phyloP scores from a whole-genome alignment of 2,888 invertebrate species.

The Athalia cordata region DNA sequence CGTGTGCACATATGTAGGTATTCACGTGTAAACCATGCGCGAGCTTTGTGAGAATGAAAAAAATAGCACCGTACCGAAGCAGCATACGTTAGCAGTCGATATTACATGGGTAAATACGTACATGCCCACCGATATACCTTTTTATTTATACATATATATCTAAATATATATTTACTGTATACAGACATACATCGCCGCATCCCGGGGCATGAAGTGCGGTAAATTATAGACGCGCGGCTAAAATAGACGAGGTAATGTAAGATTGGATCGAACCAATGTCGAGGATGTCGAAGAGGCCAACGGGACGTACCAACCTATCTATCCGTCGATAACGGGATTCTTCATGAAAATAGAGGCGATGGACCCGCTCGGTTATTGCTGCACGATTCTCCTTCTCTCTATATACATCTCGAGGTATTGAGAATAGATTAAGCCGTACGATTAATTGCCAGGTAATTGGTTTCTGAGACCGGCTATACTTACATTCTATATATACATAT shows the following conservation, averaged over 20 bases:
- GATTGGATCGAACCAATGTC: constrained; percentile 5
- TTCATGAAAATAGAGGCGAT: constrained; percentile 23
- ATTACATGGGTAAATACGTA: background rate
- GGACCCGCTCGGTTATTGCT: background rate
- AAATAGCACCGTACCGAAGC: constrained; percentile 29
- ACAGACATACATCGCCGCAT: background rate
- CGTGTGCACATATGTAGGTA: background rate
- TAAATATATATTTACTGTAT: background rate
- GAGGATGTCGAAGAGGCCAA: constrained; percentile 21
- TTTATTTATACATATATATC: background rate
- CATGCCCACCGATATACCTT: background rate
- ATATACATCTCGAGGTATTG: background rate
- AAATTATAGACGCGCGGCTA: background rate
- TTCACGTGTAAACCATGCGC: no score
- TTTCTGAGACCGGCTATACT: constrained; percentile 12
- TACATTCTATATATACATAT: background rate
- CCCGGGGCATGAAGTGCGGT: background rate
- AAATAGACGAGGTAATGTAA: constrained; percentile 8
- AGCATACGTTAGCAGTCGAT: constrained; percentile 5
- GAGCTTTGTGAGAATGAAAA: constrained; percentile 13
- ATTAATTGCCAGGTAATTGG: constrained; percentile 3
- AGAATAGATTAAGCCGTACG: background rate
- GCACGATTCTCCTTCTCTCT: background rate
- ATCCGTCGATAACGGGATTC: constrained; percentile 32
- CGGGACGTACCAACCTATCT: background rate